Conservation (phyloP, 2,797 vertebrate genomes). For the Cetoscarus ocellatus region DNA sequence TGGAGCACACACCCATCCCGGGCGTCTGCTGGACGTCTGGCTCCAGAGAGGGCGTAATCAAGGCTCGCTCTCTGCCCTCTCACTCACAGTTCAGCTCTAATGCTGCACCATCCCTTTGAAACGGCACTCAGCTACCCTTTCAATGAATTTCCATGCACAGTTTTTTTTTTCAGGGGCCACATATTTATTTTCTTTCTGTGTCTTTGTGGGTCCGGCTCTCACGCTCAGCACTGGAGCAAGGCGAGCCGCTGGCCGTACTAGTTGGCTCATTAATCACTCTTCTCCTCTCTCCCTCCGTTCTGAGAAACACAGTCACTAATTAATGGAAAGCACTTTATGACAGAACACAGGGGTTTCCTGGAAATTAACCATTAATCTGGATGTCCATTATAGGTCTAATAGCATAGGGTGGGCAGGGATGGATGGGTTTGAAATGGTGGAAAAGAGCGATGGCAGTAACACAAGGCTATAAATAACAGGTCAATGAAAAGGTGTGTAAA, state of each 20-base stretch:
- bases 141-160: conserved; percentile 58
- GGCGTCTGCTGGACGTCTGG: conserved; percentile 63
- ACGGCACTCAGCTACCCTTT: conserved; percentile 55
- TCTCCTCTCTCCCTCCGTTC: conserved; percentile 62
- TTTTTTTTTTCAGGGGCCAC: conserved; percentile 28
- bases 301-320: conserved; percentile 73
- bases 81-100: conserved; percentile 63
- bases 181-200: conserved; percentile 73
- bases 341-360: conserved; percentile 79
- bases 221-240: conserved; percentile 53
- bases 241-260: conserved; percentile 50
- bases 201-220: conserved; percentile 52
- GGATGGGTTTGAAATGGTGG: conserved; percentile 45
- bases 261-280: conserved; percentile 72
- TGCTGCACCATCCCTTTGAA: conserved; percentile 59
- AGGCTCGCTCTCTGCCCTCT: conserved; percentile 55
- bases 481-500: conserved; percentile 42
- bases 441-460: conserved; percentile 37
- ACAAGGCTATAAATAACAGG: conserved; percentile 17
- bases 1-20: conserved; percentile 63
- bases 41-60: conserved; percentile 67
- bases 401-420: conserved; percentile 51
- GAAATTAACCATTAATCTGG: conserved; percentile 80
- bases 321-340: conserved; percentile 81
- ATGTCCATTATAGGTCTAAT: conserved; percentile 71